These are phyloP conservation scores for Dioctria linearis DNA, from an alignment of 2,888 invertebrate species.

Conservation along the genomic window DNA sequence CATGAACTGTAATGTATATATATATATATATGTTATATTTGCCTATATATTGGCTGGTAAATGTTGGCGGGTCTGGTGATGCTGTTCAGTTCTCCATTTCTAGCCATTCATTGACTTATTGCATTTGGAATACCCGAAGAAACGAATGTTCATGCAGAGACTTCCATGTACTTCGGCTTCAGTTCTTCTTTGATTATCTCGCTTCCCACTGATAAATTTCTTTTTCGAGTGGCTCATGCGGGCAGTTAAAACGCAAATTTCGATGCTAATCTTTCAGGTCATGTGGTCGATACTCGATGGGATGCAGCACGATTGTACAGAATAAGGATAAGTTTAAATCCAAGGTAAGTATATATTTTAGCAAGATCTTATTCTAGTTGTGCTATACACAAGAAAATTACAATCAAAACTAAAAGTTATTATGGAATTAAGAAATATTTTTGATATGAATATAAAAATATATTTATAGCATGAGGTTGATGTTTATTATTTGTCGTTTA, in stretches of 20 bases:
- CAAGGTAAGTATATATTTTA: slow-evolving; percentile 6
- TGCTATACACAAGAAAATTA: slow-evolving; percentile 26
- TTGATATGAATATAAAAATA: slow-evolving; percentile 31
- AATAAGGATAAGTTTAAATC: slow-evolving; percentile 25
- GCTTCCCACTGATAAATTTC: slow-evolving; percentile 57
- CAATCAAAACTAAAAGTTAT: slow-evolving; percentile 30
- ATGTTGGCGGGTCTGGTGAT: background rate
- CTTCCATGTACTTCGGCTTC: slow-evolving; percentile 24
- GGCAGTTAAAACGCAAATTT: slow-evolving; percentile 58
- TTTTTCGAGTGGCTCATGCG: slow-evolving; percentile 50
- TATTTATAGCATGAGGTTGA: background rate
- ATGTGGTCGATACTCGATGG: slow-evolving; percentile 59
- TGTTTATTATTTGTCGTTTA: background rate
- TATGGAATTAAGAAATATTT: slow-evolving; percentile 35
- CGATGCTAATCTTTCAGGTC: slow-evolving; percentile 58
- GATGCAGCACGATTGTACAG: slow-evolving; percentile 57
- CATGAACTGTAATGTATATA: background rate
- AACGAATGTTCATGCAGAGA: slow-evolving; percentile 47
- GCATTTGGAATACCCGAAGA: slow-evolving; percentile 38
- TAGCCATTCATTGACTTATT: slow-evolving; percentile 40
- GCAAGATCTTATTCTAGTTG: slow-evolving; percentile 33
- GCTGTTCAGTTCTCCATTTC: slow-evolving; percentile 24
- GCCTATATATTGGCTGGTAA: background rate
- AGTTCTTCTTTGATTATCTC: slow-evolving; percentile 55
- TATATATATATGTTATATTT: background rate